Evolutionary conservation across 2,113 vertebrate genomes (phyloP).

Genomic region (Grantiella picta): DNA sequence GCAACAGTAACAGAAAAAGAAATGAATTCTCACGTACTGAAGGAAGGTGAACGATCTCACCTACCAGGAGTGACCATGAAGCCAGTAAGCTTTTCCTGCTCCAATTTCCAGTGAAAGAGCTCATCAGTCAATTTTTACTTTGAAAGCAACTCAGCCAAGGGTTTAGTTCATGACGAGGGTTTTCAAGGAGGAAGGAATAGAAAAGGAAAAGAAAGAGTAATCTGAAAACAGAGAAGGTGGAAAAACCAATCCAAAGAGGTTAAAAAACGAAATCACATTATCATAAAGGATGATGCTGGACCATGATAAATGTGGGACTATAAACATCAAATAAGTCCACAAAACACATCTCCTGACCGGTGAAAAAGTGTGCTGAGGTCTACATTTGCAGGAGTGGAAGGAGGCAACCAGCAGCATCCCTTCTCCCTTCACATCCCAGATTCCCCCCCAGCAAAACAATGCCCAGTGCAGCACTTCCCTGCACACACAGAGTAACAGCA

Average conservation of each 20-base stretch:
- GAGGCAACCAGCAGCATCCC: background rate
- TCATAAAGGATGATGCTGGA: background rate
- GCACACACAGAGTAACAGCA: background rate
- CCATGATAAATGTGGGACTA: background rate
- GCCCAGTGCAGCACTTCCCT: background rate
- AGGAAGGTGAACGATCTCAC: background rate
- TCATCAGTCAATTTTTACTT: background rate
- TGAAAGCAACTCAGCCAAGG: background rate
- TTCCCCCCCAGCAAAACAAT: background rate
- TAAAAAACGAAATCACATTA: background rate
- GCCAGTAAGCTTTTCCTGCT: background rate
- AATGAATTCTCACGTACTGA: background rate
- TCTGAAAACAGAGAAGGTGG: background rate
- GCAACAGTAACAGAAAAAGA: background rate
- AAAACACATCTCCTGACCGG: background rate
- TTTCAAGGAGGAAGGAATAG: background rate
- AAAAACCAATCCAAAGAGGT: background rate
- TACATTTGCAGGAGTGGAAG: background rate
- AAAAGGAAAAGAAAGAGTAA: background rate
- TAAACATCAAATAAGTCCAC: rapidly evolving
- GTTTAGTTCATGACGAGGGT: background rate
- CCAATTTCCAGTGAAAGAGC: background rate
- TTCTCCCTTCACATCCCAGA: background rate
- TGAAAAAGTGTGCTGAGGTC: background rate
- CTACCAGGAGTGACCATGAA: background rate